phyloP scores from a whole-genome alignment of 2,888 invertebrate genomes.

The Neelides folsomi region DNA sequence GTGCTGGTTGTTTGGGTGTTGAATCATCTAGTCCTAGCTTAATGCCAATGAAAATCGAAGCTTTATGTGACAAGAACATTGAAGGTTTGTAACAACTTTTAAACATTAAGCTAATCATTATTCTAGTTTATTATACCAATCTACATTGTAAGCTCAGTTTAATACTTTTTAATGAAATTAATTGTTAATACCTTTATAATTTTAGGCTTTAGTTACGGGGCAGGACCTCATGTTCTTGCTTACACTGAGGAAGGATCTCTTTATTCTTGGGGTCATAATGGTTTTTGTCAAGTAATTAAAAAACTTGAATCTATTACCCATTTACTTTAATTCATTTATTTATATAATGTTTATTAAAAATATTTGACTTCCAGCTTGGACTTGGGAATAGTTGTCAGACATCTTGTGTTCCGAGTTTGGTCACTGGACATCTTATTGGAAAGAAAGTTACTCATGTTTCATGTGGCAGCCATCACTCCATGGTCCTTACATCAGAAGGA shows the following conservation, averaged over 20 bases:
- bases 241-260: conserved; percentile 45
- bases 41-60: conserved; percentile 43
- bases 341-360: not conserved
- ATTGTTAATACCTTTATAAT: not conserved
- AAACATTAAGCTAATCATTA: too few relatives aligned
- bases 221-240: conserved; percentile 49
- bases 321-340: too few relatives aligned
- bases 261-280: conserved; percentile 50
- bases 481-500: conserved; percentile 46
- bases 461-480: conserved; percentile 48
- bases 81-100: conserved; percentile 35
- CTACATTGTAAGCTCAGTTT: not conserved
- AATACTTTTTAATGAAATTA: not conserved
- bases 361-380: conserved; percentile 36
- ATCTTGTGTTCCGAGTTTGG: conserved; percentile 39
- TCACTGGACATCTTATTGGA: conserved; percentile 40
- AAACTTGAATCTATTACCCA: not conserved
- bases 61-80: conserved; percentile 43
- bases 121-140: too few relatives aligned
- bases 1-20: conserved; percentile 45
- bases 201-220: conserved; percentile 45
- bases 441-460: conserved; percentile 43
- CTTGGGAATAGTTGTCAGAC: conserved; percentile 46
- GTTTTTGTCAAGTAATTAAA: conserved; percentile 45
- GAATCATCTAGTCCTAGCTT: conserved; percentile 44